Base-by-base conservation (phyloP, 2,888 invertebrate genomes). In the Polymixis flavicincta region DNA sequence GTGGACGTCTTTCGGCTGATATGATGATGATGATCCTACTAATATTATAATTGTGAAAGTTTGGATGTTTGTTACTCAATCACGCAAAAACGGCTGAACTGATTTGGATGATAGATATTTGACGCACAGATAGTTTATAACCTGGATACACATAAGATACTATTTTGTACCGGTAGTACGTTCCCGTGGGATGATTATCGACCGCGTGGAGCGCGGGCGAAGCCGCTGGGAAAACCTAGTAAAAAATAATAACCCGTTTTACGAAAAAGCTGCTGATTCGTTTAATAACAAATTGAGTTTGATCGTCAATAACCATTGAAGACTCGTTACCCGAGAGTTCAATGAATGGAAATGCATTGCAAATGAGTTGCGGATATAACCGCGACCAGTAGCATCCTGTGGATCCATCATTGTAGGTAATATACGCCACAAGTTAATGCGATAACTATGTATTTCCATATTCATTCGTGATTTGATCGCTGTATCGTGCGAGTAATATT, bases 311-410 rank as follows among this genome's bases (percentile, higher is more conserved):
- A 37, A 57, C 37, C 42, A 66, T 45, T 54, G 25, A 37, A 77
- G 37, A 54, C 42, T 60, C 45, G 28, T 32, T 25, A 54, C 22
- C 50, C 54, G 13, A 54, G 59, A 81, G 42, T 61, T 82, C 60
- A 66, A 55, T 76, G 50, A 22, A 57, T 66, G n/a, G 66, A 64
- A 83, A 48, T 77, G 48, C 48, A 67, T 68, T 59, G 42, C 82
- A 61, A 83, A 78, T 83, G 64, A 78, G 48, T 42, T 59, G 59
- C 78, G 78, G 84, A 67, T 78, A 48, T 52, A 63, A 67, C 68
- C 48, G 63, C 48, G 61, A 83, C 66, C 48, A 76, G 61, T 14
- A 65, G 50, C 78, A 65, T 80, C 78, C 79, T 66, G 60, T 52
- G 52, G 42, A 77, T 69, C 57, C 64, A 55, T 78, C 71, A 80